These are phyloP conservation scores for Stenodema calcarata DNA, from an alignment of 2,888 invertebrate species.

Conservation along the genomic window DNA sequence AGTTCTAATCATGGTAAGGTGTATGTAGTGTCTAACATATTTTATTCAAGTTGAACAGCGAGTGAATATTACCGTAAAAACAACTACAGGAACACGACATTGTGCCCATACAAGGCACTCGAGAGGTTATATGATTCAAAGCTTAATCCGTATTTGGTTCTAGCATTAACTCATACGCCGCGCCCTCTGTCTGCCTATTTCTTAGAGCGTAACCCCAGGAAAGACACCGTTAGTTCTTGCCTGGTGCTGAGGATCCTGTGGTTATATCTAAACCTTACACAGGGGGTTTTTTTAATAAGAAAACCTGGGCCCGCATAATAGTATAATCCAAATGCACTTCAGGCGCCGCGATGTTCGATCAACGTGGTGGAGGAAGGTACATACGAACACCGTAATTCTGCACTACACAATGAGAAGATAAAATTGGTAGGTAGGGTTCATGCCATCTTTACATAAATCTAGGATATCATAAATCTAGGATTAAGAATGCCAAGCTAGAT, in stretches of 20 bases:
- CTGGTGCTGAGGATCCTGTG: neutral
- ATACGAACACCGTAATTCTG: too few relatives aligned
- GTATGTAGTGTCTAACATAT: too few relatives aligned
- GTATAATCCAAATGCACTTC: neutral
- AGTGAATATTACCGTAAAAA: neutral
- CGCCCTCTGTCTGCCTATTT: neutral
- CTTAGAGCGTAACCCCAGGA: neutral
- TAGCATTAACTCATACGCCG: neutral
- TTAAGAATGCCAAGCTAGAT: too few relatives aligned
- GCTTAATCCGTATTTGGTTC: neutral
- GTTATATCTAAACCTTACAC: neutral
- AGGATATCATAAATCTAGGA: too few relatives aligned
- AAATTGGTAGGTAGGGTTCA: too few relatives aligned
- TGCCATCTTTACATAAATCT: too few relatives aligned
- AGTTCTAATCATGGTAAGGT: too few relatives aligned
- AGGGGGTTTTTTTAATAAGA: neutral
- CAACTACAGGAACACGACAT: neutral
- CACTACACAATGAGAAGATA: too few relatives aligned
- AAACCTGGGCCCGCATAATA: neutral
- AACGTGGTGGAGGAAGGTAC: too few relatives aligned
- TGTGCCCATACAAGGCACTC: neutral
- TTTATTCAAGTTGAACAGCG: too few relatives aligned
- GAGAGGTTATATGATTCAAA: neutral
- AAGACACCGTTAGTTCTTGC: neutral
- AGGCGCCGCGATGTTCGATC: neutral